Percentiles rank a stretch among this genome's conserved stretches.
Conservation (phyloP, 2,797 vertebrate genomes). For the Tapirus indicus region DNA sequence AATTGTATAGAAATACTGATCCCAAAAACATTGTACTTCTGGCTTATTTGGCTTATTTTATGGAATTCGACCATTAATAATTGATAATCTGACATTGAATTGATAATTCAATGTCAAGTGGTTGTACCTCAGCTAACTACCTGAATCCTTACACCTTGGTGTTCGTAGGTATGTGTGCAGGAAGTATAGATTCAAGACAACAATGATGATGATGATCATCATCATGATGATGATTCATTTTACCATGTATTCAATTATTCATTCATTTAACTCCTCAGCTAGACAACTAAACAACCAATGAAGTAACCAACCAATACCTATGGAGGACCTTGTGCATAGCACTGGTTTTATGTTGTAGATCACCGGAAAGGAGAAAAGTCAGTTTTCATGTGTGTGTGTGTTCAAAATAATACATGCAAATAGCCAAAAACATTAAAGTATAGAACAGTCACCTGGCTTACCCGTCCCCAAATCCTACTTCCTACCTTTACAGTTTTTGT, state of each 20-base stretch:
- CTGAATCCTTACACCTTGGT: neutral
- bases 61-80: conserved; percentile 28
- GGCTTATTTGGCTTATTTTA: neutral
- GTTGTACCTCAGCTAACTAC: neutral
- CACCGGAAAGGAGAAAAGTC: neutral
- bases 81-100: too few species aligned
- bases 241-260: neutral
- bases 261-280: neutral
- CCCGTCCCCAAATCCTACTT: neutral
- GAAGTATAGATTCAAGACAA: neutral
- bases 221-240: neutral
- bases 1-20: conserved; percentile 44
- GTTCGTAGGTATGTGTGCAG: neutral
- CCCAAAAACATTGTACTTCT: conserved; percentile 45
- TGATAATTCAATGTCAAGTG: neutral
- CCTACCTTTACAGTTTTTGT: neutral
- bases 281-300: neutral
- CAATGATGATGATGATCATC: neutral
- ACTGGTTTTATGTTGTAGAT: neutral
- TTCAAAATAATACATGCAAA: neutral
- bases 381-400: neutral
- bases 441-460: neutral
- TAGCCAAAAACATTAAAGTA: neutral
- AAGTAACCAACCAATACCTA: neutral
- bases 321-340: neutral